Evolutionary conservation across 2,113 vertebrate genomes (phyloP).

Genomic region (Callipepla squamata): DNA sequence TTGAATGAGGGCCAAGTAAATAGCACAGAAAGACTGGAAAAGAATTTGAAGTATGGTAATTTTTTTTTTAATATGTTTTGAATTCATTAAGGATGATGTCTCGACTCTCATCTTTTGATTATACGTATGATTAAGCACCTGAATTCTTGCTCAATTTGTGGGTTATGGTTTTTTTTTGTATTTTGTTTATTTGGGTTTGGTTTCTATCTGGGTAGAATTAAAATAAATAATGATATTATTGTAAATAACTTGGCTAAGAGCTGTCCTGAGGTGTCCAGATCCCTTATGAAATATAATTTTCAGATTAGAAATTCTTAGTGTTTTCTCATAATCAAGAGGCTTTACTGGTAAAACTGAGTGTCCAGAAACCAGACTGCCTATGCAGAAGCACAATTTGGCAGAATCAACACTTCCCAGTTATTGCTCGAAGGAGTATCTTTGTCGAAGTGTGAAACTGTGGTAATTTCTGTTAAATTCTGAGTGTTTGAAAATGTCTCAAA

Average conservation of each 20-base stretch:
- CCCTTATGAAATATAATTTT: not conserved
- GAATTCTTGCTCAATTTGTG: not conserved
- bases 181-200: conserved; percentile 3
- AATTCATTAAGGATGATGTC: not conserved
- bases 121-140: not conserved
- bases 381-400: not conserved
- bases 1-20: not conserved
- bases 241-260: not conserved
- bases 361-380: not conserved
- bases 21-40: not conserved
- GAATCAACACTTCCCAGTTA: not conserved
- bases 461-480: not conserved
- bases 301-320: not conserved
- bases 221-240: not conserved
- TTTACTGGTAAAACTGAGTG: not conserved
- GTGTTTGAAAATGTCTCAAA: not conserved
- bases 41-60: not conserved
- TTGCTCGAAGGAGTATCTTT: not conserved
- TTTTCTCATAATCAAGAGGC: not conserved
- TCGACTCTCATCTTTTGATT: not conserved
- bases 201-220: not conserved
- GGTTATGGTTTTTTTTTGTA: not conserved
- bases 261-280: not conserved
- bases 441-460: not conserved
- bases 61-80: not conserved